Evolutionary conservation across 2,797 vertebrate genomes (phyloP).

Genomic region (Hoplostethus atlanticus): DNA sequence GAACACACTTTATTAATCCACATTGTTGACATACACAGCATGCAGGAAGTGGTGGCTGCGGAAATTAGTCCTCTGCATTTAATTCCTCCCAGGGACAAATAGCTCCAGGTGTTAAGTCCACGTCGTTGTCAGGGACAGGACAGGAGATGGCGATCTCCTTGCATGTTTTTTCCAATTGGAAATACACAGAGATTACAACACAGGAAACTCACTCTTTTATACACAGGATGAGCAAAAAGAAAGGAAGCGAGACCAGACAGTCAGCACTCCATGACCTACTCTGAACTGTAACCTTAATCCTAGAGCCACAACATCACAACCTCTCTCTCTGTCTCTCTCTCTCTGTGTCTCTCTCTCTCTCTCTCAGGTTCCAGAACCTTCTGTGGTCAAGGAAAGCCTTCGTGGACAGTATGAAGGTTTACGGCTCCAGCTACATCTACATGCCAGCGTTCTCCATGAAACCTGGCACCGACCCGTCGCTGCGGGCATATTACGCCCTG

Average conservation of each 20-base stretch:
- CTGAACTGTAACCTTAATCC: not conserved
- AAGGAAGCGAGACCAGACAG: not conserved
- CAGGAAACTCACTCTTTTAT: slow-evolving; percentile 8
- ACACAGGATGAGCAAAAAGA: not conserved
- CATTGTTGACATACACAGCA: too few relatives aligned
- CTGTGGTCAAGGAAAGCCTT: slow-evolving; percentile 95
- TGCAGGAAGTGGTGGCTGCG: too few relatives aligned
- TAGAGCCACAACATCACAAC: too few relatives aligned
- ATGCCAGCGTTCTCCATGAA: slow-evolving; percentile 98
- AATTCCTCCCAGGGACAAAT: too few relatives aligned
- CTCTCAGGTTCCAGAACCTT: slow-evolving; percentile 92
- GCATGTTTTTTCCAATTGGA: too few relatives aligned
- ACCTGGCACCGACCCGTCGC: slow-evolving; percentile 92
- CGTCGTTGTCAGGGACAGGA: too few relatives aligned
- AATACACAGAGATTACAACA: not conserved
- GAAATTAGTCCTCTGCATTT: too few relatives aligned
- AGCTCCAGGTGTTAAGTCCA: too few relatives aligned
- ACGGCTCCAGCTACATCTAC: slow-evolving; percentile 95
- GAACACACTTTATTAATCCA: too few relatives aligned
- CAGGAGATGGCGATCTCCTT: too few relatives aligned
- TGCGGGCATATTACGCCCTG: slow-evolving; percentile 92
- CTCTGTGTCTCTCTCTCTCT: not conserved
- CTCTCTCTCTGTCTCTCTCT: not conserved
- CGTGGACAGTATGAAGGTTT: slow-evolving; percentile 93
- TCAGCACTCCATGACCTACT: not conserved